Base-by-base conservation (phyloP, 2,888 invertebrate species). In the Chironomus tentans region DNA sequence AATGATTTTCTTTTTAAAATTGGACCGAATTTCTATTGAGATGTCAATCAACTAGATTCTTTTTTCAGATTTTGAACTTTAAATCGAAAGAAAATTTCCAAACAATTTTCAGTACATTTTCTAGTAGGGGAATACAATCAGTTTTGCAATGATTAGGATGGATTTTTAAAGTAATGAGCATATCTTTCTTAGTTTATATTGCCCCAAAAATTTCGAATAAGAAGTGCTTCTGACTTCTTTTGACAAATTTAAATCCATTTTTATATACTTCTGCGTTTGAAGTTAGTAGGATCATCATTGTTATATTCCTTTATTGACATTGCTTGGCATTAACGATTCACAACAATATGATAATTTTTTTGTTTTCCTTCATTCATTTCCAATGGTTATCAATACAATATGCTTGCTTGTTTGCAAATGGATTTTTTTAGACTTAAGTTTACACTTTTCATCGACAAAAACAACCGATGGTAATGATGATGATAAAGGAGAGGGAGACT, bases 261-360 rank as follows among this genome's bases (percentile, higher is more conserved):
- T 38, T 38, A 10, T 10, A 38, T 10, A 38, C 38, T 38, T 10
- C 38, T 38, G 7, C 10, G n/a, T 10, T 15, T 56, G n/a, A 56
- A 15, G 56, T 56, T 15, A 7, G 47, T n/a, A 18, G 70, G 70
- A 70, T 71, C 56, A 24, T 10, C 22, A 56, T 71, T 71, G 46
- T 61, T 62, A 15, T 56, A 46, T 5, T 72, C 61, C 62, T 72
- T 46, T 62, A 62, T 72, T 62, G 62, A 72, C 62, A 72, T 61
- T 7, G 18, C 22, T 62, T 72, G 72, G 46, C 72, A 72, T 62
- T 46, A 24, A 18, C 71, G 24, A 18, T 71, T 50, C 46, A 71
- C 72, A 61, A 62, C 18, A 61, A 62, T 28, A 38, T 72, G 72
- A 72, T 72, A 72, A 72, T 72, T 72, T 72, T 70, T 72, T 72